Conservation (phyloP, 2,113 vertebrate genomes). For the Tympanuchus pallidicinctus region DNA sequence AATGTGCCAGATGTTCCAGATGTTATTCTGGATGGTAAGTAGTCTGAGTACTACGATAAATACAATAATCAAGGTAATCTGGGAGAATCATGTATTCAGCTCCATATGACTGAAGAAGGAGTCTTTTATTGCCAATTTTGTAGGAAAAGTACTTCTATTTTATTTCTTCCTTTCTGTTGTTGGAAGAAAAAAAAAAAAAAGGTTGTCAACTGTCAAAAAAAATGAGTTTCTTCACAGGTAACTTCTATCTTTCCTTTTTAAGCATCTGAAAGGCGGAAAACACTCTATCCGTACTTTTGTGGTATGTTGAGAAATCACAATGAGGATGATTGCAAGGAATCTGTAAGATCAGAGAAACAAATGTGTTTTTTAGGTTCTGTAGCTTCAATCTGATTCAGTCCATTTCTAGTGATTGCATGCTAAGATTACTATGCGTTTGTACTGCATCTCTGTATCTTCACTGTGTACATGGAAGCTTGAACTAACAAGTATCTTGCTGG, state of each 20-base stretch:
- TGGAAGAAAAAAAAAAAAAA: slow-evolving; percentile 3
- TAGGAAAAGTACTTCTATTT: slow-evolving; percentile 6
- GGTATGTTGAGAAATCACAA: background rate
- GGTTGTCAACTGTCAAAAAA: background rate
- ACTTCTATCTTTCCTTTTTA: background rate
- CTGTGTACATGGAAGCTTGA: background rate
- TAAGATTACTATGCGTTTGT: background rate
- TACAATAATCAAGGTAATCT: background rate
- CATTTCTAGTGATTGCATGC: background rate
- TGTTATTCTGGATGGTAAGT: background rate
- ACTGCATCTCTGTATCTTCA: background rate
- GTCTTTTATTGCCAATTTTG: background rate
- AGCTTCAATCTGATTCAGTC: background rate
- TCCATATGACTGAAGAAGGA: background rate
- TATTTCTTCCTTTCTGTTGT: slow-evolving; percentile 21
- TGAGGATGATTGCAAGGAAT: background rate
- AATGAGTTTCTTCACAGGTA: background rate
- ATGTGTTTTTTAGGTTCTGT: background rate
- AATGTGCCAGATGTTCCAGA: slow-evolving; percentile 42
- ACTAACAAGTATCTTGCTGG: background rate
- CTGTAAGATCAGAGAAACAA: background rate
- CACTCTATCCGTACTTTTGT: background rate
- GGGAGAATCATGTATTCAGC: background rate
- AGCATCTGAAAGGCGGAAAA: background rate
- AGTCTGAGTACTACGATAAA: background rate